Conservation (phyloP, 2,113 vertebrate species). For the Nipponia nippon region DNA sequence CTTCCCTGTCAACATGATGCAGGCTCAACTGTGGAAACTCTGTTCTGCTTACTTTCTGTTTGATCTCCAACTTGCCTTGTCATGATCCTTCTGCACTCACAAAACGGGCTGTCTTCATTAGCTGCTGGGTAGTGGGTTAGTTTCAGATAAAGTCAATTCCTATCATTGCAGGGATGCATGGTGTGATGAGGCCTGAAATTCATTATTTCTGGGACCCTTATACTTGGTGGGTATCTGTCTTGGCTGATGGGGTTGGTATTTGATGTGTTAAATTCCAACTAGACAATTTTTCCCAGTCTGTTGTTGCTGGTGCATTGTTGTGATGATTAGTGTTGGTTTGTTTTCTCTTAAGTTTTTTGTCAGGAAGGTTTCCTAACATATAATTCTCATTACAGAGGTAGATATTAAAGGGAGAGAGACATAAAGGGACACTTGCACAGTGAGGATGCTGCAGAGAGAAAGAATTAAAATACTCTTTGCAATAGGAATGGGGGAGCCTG, state of each 20-base stretch:
- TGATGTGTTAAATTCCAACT: neutral
- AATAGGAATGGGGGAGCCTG: neutral
- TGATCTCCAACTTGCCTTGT: fast-evolving
- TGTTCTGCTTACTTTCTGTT: neutral
- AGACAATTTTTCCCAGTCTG: neutral
- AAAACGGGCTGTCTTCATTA: neutral
- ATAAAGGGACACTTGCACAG: neutral
- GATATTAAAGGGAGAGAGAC: neutral
- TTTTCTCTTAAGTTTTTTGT: neutral
- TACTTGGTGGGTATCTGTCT: neutral
- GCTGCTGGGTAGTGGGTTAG: neutral
- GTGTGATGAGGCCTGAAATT: neutral
- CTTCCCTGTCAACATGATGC: neutral
- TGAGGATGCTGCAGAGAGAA: neutral
- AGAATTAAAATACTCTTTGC: neutral
- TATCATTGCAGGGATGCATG: neutral
- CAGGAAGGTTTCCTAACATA: neutral
- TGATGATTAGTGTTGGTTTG: neutral
- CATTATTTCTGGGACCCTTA: neutral
- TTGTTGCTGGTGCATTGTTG: neutral
- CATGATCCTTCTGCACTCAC: neutral
- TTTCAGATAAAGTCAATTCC: neutral
- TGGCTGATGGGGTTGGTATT: neutral
- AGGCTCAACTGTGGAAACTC: neutral
- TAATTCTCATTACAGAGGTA: neutral